These are phyloP conservation scores for Papilio dardanus DNA, from an alignment of 1,140 invertebrate genomes.

Conservation along the genomic window DNA sequence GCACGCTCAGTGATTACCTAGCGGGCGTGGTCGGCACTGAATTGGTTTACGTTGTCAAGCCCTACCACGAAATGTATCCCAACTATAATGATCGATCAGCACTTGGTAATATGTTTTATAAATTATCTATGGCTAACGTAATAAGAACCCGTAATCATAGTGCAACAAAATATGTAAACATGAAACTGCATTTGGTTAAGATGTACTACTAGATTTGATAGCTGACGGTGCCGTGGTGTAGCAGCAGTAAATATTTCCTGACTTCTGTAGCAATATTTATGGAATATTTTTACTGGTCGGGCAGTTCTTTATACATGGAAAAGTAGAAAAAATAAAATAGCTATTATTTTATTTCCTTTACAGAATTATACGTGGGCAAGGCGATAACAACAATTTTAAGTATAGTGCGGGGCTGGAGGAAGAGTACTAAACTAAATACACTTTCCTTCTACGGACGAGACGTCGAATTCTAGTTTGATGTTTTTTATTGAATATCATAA, in stretches of 20 bases:
- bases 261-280: too few relatives aligned
- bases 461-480: constrained; percentile 61
- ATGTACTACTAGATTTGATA: too few relatives aligned
- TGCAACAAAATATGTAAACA: too few relatives aligned
- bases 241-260: too few relatives aligned
- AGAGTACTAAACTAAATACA: constrained; percentile 69
- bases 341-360: constrained; percentile 35
- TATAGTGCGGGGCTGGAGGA: constrained; percentile 72
- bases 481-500: constrained; percentile 3
- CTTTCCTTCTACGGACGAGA: constrained; percentile 72
- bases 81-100: constrained; percentile 49
- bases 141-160: too few relatives aligned
- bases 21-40: constrained; percentile 68
- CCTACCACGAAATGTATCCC: constrained; percentile 62
- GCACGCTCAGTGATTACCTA: constrained; percentile 68
- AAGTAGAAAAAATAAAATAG: too few relatives aligned
- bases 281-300: too few relatives aligned
- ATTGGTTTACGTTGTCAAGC: constrained; percentile 66
- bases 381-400: constrained; percentile 59
- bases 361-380: constrained; percentile 65
- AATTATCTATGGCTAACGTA: background rate
- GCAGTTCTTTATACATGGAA: too few relatives aligned
- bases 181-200: too few relatives aligned
- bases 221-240: too few relatives aligned
- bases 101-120: constrained; percentile 52